phyloP scores from a whole-genome alignment of 2,113 vertebrate genomes.

The Macrotus californicus region DNA sequence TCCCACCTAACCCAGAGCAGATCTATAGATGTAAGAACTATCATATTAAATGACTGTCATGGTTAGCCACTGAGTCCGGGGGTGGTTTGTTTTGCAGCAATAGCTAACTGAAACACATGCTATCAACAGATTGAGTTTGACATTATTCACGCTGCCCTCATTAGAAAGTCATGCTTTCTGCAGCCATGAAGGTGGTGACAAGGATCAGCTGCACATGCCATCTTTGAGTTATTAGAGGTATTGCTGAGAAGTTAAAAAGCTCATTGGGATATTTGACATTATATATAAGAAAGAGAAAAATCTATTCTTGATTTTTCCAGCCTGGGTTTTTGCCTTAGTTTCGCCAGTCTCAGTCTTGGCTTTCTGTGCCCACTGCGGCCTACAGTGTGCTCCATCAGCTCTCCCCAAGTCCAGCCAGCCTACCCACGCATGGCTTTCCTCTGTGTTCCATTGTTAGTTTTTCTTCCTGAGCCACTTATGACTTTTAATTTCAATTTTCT shows the following conservation, averaged over 20 bases:
- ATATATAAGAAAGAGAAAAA: neutral
- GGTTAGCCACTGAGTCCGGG: neutral
- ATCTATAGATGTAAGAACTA: neutral
- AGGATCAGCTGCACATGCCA: neutral
- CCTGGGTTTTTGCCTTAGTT: neutral
- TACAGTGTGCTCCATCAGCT: neutral
- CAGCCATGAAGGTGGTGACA: neutral
- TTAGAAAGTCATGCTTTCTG: neutral
- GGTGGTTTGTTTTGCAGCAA: neutral
- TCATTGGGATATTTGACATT: neutral
- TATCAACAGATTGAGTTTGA: neutral
- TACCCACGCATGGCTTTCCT: neutral
- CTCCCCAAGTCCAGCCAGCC: neutral
- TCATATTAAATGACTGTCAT: neutral
- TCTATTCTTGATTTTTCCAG: neutral
- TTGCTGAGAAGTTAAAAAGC: neutral
- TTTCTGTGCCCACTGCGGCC: neutral
- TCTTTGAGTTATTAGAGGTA: neutral
- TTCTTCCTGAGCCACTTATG: neutral
- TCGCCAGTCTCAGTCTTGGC: neutral
- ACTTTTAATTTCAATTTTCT: slow-evolving; percentile 24
- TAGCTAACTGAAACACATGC: neutral
- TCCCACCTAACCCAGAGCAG: neutral
- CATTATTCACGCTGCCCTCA: neutral
- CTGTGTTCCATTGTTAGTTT: neutral